Percentiles rank a stretch among this genome's conserved stretches.
phyloP scores from a whole-genome alignment of 1,140 invertebrate genomes.

The Pissodes strobi region DNA sequence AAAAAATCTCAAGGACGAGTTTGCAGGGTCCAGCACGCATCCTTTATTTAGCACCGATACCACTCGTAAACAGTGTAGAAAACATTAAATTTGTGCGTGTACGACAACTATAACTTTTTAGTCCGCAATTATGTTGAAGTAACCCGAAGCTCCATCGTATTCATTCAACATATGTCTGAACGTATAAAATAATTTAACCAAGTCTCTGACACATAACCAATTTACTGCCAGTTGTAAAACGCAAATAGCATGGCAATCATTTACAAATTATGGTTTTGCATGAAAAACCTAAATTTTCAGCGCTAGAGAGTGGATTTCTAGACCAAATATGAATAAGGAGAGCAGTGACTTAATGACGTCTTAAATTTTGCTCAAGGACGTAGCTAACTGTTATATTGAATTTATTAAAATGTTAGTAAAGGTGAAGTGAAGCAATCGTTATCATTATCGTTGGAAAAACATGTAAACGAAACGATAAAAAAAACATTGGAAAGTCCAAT shows the following conservation, averaged over 20 bases:
- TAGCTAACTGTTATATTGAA: too few relatives aligned
- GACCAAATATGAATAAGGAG: slow-evolving; percentile 6
- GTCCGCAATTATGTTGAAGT: background rate
- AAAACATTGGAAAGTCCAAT: too few relatives aligned
- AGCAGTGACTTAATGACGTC: background rate
- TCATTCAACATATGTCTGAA: slow-evolving; percentile 7
- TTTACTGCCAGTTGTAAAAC: slow-evolving; percentile 16
- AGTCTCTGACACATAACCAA: background rate
- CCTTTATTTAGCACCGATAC: background rate
- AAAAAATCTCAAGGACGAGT: too few relatives aligned
- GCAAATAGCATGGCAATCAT: slow-evolving; percentile 7
- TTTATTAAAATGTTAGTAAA: too few relatives aligned
- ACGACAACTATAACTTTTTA: background rate
- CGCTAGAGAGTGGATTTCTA: slow-evolving; percentile 9
- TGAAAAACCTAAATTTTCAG: slow-evolving; percentile 6
- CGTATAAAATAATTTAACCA: slow-evolving; percentile 7
- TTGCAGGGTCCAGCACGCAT: too few relatives aligned
- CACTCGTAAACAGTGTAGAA: background rate
- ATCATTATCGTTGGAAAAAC: too few relatives aligned
- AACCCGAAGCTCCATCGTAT: background rate
- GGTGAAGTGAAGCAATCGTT: too few relatives aligned
- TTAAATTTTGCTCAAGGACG: too few relatives aligned
- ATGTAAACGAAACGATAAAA: too few relatives aligned
- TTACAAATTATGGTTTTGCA: slow-evolving; percentile 22
- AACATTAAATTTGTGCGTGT: background rate